These are phyloP conservation scores for Ormyrus rosae DNA, from an alignment of 2,888 invertebrate species.

Conservation along the genomic window DNA sequence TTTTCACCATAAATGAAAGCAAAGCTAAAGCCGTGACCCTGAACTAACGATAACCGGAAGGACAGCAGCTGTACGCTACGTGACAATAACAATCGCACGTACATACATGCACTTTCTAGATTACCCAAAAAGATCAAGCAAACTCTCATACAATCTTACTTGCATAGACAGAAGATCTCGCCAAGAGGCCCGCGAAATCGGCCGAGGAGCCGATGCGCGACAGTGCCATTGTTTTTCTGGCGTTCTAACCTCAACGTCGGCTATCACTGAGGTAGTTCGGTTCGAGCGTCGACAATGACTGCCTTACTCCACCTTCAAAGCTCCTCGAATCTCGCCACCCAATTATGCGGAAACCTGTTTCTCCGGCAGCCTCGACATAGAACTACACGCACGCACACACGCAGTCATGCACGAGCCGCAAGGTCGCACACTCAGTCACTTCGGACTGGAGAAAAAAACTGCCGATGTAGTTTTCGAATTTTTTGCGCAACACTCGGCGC, in stretches of 20 bases:
- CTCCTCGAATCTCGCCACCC: neutral
- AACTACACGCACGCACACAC: conserved; percentile 11
- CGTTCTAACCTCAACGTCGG: conserved; percentile 3
- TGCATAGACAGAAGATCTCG: conserved; percentile 29
- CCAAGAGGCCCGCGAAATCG: conserved; percentile 25
- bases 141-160: conserved; percentile 16
- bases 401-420: neutral
- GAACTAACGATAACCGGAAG: too few species aligned
- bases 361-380: conserved; percentile 22
- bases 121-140: neutral
- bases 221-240: conserved; percentile 40
- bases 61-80: neutral
- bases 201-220: conserved; percentile 36
- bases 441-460: neutral
- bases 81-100: too few species aligned
- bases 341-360: conserved; percentile 38
- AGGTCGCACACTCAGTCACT: neutral
- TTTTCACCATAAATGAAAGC: too few species aligned
- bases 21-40: too few species aligned
- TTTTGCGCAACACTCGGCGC: too few species aligned
- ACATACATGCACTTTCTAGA: too few species aligned
- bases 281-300: too few species aligned
- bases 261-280: too few species aligned
- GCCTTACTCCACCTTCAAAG: neutral
- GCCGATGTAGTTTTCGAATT: too few species aligned